These are phyloP conservation scores for Oxygymnocypris stewartii DNA, from an alignment of 2,113 vertebrate species.

Conservation along the genomic window DNA sequence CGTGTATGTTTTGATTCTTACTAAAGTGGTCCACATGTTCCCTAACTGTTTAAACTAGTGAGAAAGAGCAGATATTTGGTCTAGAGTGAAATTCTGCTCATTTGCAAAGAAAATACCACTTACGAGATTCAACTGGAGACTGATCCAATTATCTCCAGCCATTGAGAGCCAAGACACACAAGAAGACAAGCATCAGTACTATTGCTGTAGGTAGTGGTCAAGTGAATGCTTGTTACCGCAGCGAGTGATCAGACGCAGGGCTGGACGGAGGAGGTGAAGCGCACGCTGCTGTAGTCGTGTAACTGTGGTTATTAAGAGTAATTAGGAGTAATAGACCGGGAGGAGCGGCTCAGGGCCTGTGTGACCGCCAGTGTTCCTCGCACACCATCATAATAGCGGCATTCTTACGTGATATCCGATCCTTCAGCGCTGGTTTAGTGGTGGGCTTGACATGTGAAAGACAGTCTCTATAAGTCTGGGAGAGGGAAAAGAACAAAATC, in stretches of 20 bases:
- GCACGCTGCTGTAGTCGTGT: constrained; percentile 50
- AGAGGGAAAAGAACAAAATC: constrained; percentile 14
- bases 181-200: background rate
- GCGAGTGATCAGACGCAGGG: too few species aligned
- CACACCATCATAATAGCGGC: constrained; percentile 21
- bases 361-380: constrained; percentile 37
- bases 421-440: background rate
- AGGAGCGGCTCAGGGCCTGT: constrained; percentile 48
- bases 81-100: constrained; percentile 22
- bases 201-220: background rate
- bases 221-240: too few species aligned
- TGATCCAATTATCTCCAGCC: constrained; percentile 21
- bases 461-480: background rate
- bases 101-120: constrained; percentile 30
- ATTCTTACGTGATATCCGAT: constrained; percentile 37
- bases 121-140: background rate
- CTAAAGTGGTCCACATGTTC: background rate
- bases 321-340: constrained; percentile 60
- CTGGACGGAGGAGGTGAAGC: too few species aligned
- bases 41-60: background rate
- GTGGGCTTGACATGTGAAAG: constrained; percentile 21
- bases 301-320: constrained; percentile 58
- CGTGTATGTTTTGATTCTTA: background rate
- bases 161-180: constrained; percentile 27
- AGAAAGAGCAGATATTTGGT: constrained; percentile 28